Base-by-base conservation (phyloP, 1,140 invertebrate species). In the Drusus annulatus region DNA sequence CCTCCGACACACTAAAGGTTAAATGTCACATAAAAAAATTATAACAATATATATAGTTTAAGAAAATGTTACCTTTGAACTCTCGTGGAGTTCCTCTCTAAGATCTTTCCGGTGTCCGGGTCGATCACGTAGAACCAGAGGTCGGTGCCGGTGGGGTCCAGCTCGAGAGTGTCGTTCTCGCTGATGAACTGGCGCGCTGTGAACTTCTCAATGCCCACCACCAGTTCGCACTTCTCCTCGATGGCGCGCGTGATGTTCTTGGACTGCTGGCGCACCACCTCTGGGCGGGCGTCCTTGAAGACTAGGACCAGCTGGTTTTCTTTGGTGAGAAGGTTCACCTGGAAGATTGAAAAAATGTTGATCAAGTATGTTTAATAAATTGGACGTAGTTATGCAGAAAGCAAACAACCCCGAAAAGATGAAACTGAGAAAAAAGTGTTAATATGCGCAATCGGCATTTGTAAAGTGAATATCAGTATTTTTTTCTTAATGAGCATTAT, bases 51-150 rank as follows among this genome's bases (percentile, higher is more conserved):
- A 28, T n/a, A 56, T 19, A 13, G 10, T 21, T 19, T 4, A 56
- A n/a, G 6, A 21, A 5, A 3, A 17, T 60, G 17, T 60, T 45
- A 95, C 94, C 92, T 93, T 84, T 93, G 91, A 13, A 97, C 91
- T 54, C 91, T 86, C 4, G 92, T 90, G 81, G 93, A 93, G 84
- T 96, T 96, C 36, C 93, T 91, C 6, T 91, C 88, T 16, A 97
- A 85, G 81, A 97, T 95, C 52, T 88, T 91, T 75, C 96, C 95
- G 0, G 92, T 95, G 36, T 91, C 90, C 0, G 96, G 96, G 89
- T 97, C 95, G 19, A 97, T 90, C 0, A 94, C 90, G 83, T 97
- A 97, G 86, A 97, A 94, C 95, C 95, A 97, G 3, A 97, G 91
- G 84, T 97, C 95, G 0, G 96, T 96, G 7, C 94, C 94, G n/a